Conservation (phyloP, 2,113 vertebrate species). For the Catharus bicknelli region DNA sequence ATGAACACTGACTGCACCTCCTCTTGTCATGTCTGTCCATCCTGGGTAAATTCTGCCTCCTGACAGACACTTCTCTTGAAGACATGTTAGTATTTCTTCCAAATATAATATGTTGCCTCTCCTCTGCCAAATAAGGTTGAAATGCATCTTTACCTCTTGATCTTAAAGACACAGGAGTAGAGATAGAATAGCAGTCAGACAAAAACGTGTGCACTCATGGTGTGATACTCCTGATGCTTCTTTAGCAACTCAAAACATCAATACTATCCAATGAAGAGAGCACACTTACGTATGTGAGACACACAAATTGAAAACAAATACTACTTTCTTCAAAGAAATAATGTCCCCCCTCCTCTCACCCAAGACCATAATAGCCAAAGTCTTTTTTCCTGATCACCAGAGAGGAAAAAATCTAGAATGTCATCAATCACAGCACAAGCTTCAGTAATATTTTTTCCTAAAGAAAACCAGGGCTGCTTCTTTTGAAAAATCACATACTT, state of each 20-base stretch:
- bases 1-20: not conserved
- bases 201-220: not conserved
- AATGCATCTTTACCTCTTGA: not conserved
- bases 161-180: not conserved
- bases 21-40: not conserved
- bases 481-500: not conserved
- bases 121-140: not conserved
- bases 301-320: conserved; percentile 9
- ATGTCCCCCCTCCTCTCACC: not conserved
- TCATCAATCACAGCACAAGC: not conserved
- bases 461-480: not conserved
- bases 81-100: not conserved
- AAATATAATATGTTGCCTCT: not conserved
- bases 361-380: not conserved
- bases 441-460: conserved; percentile 2
- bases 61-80: not conserved
- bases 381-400: not conserved
- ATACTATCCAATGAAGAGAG: not conserved
- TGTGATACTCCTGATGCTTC: not conserved
- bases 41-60: not conserved
- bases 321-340: not conserved
- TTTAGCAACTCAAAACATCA: not conserved
- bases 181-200: not conserved
- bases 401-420: not conserved
- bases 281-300: not conserved